These are phyloP conservation scores for cat (Felis catus) DNA, from an alignment of 2,113 vertebrate genomes.

Conservation along the genomic window DNA sequence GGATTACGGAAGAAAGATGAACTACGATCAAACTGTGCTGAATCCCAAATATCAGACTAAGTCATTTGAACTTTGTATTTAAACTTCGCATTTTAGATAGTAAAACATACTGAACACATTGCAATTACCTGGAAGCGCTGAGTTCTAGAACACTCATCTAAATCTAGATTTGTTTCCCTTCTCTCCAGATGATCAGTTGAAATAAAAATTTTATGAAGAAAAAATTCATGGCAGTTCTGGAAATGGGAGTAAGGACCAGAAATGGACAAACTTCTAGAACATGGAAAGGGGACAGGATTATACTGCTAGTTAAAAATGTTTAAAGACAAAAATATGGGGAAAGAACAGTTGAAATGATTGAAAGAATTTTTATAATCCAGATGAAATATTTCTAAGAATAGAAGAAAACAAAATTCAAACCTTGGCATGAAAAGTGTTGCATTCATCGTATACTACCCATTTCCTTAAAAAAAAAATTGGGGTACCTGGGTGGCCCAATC, in stretches of 20 bases:
- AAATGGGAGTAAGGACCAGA: neutral
- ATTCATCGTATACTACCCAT: neutral
- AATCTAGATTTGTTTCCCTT: neutral
- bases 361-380: conserved; percentile 3
- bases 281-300: neutral
- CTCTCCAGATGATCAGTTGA: neutral
- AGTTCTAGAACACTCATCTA: neutral
- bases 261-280: conserved; percentile 2
- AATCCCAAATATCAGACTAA: neutral
- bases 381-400: neutral
- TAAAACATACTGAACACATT: conserved; percentile 12
- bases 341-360: neutral
- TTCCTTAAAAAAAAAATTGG: neutral
- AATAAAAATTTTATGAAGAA: conserved; percentile 11
- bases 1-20: neutral
- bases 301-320: neutral
- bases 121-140: neutral
- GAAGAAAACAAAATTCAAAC: neutral
- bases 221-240: neutral
- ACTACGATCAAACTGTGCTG: neutral
- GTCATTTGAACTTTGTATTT: neutral
- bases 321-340: neutral
- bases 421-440: neutral
- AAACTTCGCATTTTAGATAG: neutral
- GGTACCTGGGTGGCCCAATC: too few relatives aligned